A percentile compares a stretch with the other conserved stretches of the same genome.
Evolutionary conservation across 2,113 vertebrate species (phyloP).

Genomic region (Asarcornis scutulata): DNA sequence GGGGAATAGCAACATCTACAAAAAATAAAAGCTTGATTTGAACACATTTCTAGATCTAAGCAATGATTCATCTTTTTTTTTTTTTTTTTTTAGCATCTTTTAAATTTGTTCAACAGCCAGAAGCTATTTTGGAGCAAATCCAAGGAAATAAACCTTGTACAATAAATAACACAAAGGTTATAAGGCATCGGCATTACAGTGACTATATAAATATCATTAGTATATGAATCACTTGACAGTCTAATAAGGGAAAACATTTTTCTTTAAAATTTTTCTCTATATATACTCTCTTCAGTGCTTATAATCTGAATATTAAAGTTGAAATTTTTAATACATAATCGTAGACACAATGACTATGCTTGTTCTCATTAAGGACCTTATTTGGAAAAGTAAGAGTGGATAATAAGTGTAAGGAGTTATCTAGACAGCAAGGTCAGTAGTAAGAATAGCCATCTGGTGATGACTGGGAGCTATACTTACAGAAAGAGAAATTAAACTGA

Average conservation of each 20-base stretch:
- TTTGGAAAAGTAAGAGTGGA: not conserved
- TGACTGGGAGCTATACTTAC: conserved; percentile 23
- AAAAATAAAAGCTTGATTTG: not conserved
- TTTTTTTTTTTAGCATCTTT: not conserved
- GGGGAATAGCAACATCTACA: not conserved
- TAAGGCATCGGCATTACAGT: not conserved
- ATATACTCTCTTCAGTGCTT: not conserved
- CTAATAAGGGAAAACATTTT: not conserved
- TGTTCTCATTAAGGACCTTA: not conserved
- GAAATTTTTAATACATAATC: not conserved
- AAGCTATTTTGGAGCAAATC: not conserved
- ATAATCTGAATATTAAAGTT: not conserved
- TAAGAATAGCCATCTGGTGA: not conserved
- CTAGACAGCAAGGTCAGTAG: not conserved
- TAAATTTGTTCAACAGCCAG: not conserved
- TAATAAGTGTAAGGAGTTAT: not conserved
- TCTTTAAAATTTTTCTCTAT: not conserved
- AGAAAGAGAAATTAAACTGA: conserved; percentile 32
- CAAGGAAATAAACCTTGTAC: not conserved
- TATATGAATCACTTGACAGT: not conserved
- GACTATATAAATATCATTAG: not conserved
- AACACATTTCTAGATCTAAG: not conserved
- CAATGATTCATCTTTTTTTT: not conserved
- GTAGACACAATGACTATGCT: not conserved
- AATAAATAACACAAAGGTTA: not conserved